A percentile compares a stretch with the other conserved stretches of the same genome.
Conservation (phyloP, 2,888 invertebrate species). For the Neelides folsomi region DNA sequence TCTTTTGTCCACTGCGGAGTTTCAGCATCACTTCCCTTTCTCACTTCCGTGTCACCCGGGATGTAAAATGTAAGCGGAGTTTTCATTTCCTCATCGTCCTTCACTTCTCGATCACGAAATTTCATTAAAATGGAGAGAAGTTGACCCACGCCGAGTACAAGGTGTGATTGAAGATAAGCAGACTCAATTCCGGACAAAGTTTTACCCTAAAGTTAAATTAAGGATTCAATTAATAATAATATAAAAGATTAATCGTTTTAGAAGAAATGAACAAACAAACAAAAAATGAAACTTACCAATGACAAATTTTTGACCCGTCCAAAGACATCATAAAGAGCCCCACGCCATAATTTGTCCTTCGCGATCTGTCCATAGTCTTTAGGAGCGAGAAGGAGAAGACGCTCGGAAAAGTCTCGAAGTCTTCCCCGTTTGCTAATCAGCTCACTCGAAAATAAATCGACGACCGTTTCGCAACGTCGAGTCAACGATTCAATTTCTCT, state of each 20-base stretch:
- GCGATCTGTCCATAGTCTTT: constrained; percentile 18
- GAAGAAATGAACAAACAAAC: too few relatives aligned
- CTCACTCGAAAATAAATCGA: constrained; percentile 24
- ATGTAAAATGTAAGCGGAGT: not conserved
- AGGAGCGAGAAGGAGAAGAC: constrained; percentile 15
- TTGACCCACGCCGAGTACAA: constrained; percentile 22
- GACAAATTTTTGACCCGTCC: constrained; percentile 18
- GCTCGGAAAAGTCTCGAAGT: constrained; percentile 21
- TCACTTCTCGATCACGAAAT: constrained; percentile 8
- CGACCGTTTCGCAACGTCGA: constrained; percentile 20
- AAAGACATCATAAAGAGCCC: constrained; percentile 24
- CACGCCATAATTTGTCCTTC: constrained; percentile 28
- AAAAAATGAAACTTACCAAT: constrained; percentile 16
- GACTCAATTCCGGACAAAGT: constrained; percentile 15
- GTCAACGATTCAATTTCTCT: constrained; percentile 19
- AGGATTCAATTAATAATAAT: too few relatives aligned
- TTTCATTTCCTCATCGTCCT: not conserved
- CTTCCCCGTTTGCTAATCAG: constrained; percentile 14
- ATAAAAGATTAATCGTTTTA: too few relatives aligned
- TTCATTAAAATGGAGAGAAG: constrained; percentile 20
- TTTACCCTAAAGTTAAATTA: constrained; percentile 17
- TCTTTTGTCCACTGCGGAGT: constrained; percentile 16
- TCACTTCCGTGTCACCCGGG: not conserved
- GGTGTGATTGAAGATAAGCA: constrained; percentile 19
- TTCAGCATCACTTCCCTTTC: not conserved